These are phyloP conservation scores for Karalla daura DNA, from an alignment of 2,797 vertebrate genomes.

Conservation along the genomic window DNA sequence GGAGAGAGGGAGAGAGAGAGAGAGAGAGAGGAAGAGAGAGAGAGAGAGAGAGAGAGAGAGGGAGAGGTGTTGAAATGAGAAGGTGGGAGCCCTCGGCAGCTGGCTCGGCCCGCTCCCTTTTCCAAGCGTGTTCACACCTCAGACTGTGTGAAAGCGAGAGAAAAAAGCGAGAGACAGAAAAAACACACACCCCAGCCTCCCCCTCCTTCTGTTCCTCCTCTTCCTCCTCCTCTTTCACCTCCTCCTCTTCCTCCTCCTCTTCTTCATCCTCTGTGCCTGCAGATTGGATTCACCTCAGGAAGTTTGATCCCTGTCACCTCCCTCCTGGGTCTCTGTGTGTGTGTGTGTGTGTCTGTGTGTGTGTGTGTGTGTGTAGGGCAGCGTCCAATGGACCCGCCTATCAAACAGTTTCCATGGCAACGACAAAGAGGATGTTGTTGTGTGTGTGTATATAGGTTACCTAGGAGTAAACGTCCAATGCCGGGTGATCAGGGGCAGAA, in stretches of 20 bases:
- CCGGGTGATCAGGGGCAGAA: conserved; percentile 23
- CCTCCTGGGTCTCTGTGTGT: conserved; percentile 34
- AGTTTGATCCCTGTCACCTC: conserved; percentile 18
- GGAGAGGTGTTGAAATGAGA: conserved; percentile 10
- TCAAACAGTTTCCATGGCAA: conserved; percentile 67
- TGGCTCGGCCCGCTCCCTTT: conserved; percentile 16
- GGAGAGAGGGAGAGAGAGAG: neutral
- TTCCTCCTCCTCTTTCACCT: neutral
- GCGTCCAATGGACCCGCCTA: conserved; percentile 27
- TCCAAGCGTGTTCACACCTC: conserved; percentile 62
- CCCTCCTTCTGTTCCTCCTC: neutral
- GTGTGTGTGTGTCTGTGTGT: conserved; percentile 8
- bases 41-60: neutral
- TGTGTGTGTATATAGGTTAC: no score
- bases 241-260: neutral
- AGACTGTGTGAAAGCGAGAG: conserved; percentile 54
- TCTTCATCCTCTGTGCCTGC: conserved; percentile 16
- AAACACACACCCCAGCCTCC: conserved; percentile 9
- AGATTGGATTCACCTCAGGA: conserved; percentile 41
- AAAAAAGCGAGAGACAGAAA: conserved; percentile 32
- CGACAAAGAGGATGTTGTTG: conserved; percentile 15
- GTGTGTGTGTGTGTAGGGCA: neutral
- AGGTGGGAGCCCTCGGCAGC: conserved; percentile 26
- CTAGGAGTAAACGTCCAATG: conserved; percentile 34
- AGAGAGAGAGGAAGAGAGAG: neutral